These are phyloP conservation scores for Myocastor coypus DNA, from an alignment of 2,113 vertebrate species.

Conservation along the genomic window DNA sequence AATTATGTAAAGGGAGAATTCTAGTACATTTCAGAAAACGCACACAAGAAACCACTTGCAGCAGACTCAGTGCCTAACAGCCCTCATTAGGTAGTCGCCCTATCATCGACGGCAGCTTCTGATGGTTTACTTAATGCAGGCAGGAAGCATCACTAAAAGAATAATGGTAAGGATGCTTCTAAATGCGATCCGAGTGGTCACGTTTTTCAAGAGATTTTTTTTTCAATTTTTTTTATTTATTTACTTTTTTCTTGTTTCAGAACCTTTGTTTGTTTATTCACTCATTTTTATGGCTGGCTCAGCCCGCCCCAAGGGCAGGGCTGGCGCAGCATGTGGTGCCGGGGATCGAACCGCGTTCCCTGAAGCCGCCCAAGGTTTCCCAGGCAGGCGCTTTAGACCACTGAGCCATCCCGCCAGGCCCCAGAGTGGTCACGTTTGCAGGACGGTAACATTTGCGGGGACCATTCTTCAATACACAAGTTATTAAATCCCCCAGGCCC, in stretches of 20 bases:
- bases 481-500: constrained; percentile 70
- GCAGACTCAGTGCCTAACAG: constrained; percentile 53
- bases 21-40: constrained; percentile 60
- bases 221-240: too few relatives aligned
- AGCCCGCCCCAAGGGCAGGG: too few relatives aligned
- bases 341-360: too few relatives aligned
- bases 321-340: too few relatives aligned
- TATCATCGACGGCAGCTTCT: constrained; percentile 62
- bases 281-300: too few relatives aligned
- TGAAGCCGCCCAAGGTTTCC: too few relatives aligned
- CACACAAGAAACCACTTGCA: constrained; percentile 56
- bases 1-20: constrained; percentile 73
- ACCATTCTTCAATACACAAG: constrained; percentile 57
- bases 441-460: constrained; percentile 55
- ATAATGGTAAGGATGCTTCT: constrained; percentile 56
- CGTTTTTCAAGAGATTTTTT: too few relatives aligned
- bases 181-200: constrained; percentile 70
- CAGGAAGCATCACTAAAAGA: constrained; percentile 65
- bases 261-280: too few relatives aligned
- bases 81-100: constrained; percentile 7
- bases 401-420: too few relatives aligned
- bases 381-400: too few relatives aligned
- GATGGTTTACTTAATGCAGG: constrained; percentile 65
- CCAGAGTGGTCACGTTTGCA: constrained; percentile 69
- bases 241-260: too few relatives aligned